Conservation (phyloP, 2,113 vertebrate genomes). For the Plectropomus leopardus region DNA sequence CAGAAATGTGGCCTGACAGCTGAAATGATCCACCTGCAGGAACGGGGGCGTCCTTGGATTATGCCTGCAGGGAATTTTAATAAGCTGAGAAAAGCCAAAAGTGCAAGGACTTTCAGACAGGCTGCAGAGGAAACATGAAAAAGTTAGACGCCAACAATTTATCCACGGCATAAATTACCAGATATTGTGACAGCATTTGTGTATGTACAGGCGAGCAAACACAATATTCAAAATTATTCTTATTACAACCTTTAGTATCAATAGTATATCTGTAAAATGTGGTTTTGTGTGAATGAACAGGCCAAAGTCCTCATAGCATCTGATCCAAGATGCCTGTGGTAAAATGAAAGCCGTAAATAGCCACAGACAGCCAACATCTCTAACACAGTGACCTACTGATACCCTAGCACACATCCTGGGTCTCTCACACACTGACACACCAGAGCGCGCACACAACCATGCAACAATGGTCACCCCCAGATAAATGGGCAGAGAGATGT, state of each 20-base stretch:
- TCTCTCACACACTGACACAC: slow-evolving; percentile 33
- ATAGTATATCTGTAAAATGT: not conserved
- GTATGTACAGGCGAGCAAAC: not conserved
- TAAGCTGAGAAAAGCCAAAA: slow-evolving; percentile 54
- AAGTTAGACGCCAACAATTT: slow-evolving; percentile 25
- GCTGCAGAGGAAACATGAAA: slow-evolving; percentile 16
- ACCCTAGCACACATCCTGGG: slow-evolving; percentile 42
- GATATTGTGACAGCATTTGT: not conserved
- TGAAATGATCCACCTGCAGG: slow-evolving; percentile 60
- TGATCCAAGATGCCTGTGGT: not conserved
- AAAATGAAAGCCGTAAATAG: slow-evolving; percentile 17
- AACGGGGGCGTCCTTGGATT: slow-evolving; percentile 56
- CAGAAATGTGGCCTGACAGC: slow-evolving; percentile 62
- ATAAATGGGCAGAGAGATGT: slow-evolving; percentile 71
- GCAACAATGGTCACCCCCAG: slow-evolving; percentile 56
- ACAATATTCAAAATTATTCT: not conserved
- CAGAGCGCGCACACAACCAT: slow-evolving; percentile 8
- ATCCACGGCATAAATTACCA: slow-evolving; percentile 41
- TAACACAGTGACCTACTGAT: slow-evolving; percentile 67
- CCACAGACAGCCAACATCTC: slow-evolving; percentile 38
- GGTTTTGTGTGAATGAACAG: not conserved
- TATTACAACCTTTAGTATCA: slow-evolving; percentile 4
- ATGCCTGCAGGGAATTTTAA: slow-evolving; percentile 72
- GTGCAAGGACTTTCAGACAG: slow-evolving; percentile 47
- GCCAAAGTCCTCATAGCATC: not conserved